phyloP scores from a whole-genome alignment of 2,888 invertebrate species.

The Ptychoptera albimana region DNA sequence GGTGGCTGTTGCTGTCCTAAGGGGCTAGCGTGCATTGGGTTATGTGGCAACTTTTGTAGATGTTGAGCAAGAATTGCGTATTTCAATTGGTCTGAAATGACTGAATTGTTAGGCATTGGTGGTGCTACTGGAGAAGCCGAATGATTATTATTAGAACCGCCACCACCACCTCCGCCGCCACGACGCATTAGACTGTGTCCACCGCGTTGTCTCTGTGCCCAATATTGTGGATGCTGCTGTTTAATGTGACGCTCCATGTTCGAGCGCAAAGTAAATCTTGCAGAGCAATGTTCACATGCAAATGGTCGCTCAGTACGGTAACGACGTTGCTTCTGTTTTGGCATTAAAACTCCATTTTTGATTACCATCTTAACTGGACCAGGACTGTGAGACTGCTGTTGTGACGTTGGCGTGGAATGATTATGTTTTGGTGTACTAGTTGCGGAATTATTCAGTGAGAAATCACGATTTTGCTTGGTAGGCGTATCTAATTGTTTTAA shows the following conservation, averaged over 20 bases:
- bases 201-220: conserved; percentile 61
- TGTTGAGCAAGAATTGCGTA: conserved; percentile 67
- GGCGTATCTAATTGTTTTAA: not conserved
- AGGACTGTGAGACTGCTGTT: conserved; percentile 29
- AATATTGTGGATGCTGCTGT: conserved; percentile 82
- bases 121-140: conserved; percentile 5
- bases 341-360: conserved; percentile 78
- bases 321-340: conserved; percentile 79
- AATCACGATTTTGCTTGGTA: not conserved
- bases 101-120: conserved; percentile 24
- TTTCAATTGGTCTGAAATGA: conserved; percentile 50
- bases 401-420: conserved; percentile 10
- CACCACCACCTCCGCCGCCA: conserved; percentile 17
- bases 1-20: conserved; percentile 4
- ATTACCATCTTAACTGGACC: conserved; percentile 68
- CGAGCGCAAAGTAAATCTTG: conserved; percentile 77
- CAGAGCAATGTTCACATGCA: conserved; percentile 79
- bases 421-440: conserved; percentile 6
- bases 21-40: conserved; percentile 12
- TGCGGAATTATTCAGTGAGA: not conserved
- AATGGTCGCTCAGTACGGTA: conserved; percentile 84
- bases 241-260: conserved; percentile 93
- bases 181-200: conserved; percentile 33
- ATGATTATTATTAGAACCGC: conserved; percentile 7
- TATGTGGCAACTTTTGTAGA: conserved; percentile 23